Conservation (phyloP, 2,113 vertebrate species). For the Parotia lawesii region DNA sequence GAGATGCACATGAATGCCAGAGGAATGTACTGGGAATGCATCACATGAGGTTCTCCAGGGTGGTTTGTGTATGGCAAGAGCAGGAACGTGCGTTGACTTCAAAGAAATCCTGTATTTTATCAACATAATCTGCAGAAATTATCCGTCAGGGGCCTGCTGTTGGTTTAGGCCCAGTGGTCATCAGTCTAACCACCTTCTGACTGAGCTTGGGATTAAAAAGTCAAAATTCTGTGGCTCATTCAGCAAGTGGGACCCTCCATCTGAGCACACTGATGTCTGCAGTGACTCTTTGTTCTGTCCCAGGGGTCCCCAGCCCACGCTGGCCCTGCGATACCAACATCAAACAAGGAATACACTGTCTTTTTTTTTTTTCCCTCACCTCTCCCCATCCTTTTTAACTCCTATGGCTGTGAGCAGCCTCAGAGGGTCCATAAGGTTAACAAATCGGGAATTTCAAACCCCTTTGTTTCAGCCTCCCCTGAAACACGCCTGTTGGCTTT, state of each 20-base stretch:
- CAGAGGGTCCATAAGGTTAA: constrained; percentile 36
- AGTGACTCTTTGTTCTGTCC: constrained; percentile 25
- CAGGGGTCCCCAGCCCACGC: constrained; percentile 16
- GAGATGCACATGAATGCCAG: not conserved
- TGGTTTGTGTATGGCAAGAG: not conserved
- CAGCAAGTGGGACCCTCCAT: not conserved
- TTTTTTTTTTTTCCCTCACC: not conserved
- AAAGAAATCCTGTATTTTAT: constrained; percentile 17
- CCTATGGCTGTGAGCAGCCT: constrained; percentile 6
- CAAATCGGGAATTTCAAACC: constrained; percentile 55
- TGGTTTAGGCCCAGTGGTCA: not conserved
- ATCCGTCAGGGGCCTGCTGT: not conserved
- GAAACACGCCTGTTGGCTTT: constrained; percentile 24
- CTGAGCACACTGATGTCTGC: not conserved
- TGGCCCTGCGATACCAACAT: constrained; percentile 34
- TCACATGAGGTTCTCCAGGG: not conserved
- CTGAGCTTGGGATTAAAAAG: constrained; percentile 32
- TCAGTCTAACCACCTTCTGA: not conserved
- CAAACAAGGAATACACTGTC: not conserved
- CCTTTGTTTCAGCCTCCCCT: constrained; percentile 44
- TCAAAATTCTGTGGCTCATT: constrained; percentile 26
- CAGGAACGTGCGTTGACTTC: not conserved
- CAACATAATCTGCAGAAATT: constrained; percentile 31
- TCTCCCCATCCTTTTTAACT: constrained; percentile 28
- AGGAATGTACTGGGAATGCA: not conserved